These are phyloP conservation scores for Mesitornis unicolor DNA, from an alignment of 2,113 vertebrate genomes.

Conservation along the genomic window DNA sequence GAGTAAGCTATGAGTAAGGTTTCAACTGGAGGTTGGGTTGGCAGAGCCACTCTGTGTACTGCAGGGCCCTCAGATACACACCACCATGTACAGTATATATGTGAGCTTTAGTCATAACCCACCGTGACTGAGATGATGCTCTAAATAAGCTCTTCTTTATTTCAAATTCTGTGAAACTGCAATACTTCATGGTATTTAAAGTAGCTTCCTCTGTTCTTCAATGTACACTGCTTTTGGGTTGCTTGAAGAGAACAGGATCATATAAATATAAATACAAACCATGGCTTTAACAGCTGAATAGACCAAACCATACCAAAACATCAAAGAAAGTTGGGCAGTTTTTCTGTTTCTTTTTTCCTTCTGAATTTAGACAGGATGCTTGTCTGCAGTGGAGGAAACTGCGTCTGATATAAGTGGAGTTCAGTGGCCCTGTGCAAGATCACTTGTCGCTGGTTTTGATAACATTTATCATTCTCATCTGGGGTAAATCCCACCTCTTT, in stretches of 20 bases:
- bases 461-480: not conserved
- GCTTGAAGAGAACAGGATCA: not conserved
- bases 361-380: not conserved
- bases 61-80: not conserved
- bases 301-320: not conserved
- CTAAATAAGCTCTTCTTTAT: not conserved
- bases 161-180: not conserved
- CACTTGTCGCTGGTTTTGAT: not conserved
- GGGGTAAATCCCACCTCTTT: not conserved
- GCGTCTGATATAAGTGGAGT: not conserved
- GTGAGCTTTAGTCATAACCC: not conserved
- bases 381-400: not conserved
- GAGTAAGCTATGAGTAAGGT: not conserved
- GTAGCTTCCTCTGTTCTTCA: not conserved
- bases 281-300: not conserved
- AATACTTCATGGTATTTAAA: not conserved
- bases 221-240: not conserved
- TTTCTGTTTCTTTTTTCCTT: not conserved
- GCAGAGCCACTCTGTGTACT: not conserved
- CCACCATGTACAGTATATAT: not conserved
- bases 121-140: not conserved
- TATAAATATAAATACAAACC: not conserved
- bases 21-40: not conserved
- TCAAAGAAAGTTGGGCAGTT: not conserved
- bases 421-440: not conserved